phyloP scores from a whole-genome alignment of 2,113 vertebrate species.

The Marmota monax region DNA sequence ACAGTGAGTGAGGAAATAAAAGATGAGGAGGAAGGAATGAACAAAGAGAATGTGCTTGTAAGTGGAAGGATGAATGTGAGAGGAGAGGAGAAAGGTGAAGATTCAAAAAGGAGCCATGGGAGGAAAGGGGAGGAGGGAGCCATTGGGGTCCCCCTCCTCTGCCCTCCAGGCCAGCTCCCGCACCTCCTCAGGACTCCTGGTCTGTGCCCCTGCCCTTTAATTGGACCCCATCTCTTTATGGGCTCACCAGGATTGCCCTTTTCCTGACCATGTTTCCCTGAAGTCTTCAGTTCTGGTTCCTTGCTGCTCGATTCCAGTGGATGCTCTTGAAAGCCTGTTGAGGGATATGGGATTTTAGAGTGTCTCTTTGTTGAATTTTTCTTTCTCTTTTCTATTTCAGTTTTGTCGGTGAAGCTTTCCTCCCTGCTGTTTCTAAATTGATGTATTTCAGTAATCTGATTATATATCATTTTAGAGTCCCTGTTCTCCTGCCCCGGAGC shows the following conservation, averaged over 20 bases:
- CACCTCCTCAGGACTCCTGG: not conserved
- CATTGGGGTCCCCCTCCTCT: rapidly evolving
- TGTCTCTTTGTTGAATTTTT: not conserved
- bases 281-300: not conserved
- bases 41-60: not conserved
- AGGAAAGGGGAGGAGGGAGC: not conserved
- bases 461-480: not conserved
- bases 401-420: not conserved
- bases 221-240: not conserved
- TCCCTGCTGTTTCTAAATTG: not conserved
- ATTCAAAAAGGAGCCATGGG: not conserved
- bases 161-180: not conserved
- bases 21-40: not conserved
- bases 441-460: not conserved
- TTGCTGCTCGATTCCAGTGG: not conserved
- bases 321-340: not conserved
- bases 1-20: not conserved
- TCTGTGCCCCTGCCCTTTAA: not conserved
- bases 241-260: not conserved
- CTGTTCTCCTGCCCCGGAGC: too few relatives aligned
- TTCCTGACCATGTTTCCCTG: not conserved
- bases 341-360: not conserved
- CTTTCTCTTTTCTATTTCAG: not conserved
- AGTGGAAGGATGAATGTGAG: not conserved
- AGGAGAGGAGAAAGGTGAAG: not conserved